Evolutionary conservation across 2,888 invertebrate genomes (phyloP), one percentile per base, ranked within the genome.

Genomic region (Amphipyra tragopoginis): DNA sequence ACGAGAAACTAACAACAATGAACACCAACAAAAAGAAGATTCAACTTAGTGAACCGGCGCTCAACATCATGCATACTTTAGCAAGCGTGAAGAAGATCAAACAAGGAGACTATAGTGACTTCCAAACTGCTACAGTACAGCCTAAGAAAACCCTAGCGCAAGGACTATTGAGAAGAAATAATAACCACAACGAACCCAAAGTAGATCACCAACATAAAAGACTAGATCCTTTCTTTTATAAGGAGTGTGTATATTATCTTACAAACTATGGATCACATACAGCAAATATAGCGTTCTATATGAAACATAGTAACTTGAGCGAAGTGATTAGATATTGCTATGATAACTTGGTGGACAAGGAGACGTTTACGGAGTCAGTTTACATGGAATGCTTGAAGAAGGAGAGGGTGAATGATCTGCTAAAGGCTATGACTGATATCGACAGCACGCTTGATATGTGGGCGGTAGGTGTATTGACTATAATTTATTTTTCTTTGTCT

Each of bases 161-260:
- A 70, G 90, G 94, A 0, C 91, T 96, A 0, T 72, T 93, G 0
- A 70, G 93, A 33, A 77, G 92, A 38, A 91, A 89, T 63, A 92
- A 90, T 52, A 89, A 90, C 65, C 85, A 90, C 8, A 75, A 54
- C 0, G 93, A 94, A 71, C 82, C 87, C 0, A 95, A 94, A 82
- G 52, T 84, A 0, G 91, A 93, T 47, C 79, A 90, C 38, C 85
- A 85, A 14, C 81, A 82, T 13, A 92, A 90, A 72, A 89, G 88
- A 74, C 82, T 96, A 0, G 95, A 96, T 62, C 95, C 96, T 0
- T 94, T 96, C 72, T 96, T 96, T 72, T 97, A 97, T 79, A 96
- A 97, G 65, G 98, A 98, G 90, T 98, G 97, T 79, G 88, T 98
- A 1, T 97, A 97, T 86, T 99, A 98, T 88, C 92, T 98, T 3